Base-by-base conservation (phyloP, 2,113 vertebrate species). In the Australoheros scitulus region DNA sequence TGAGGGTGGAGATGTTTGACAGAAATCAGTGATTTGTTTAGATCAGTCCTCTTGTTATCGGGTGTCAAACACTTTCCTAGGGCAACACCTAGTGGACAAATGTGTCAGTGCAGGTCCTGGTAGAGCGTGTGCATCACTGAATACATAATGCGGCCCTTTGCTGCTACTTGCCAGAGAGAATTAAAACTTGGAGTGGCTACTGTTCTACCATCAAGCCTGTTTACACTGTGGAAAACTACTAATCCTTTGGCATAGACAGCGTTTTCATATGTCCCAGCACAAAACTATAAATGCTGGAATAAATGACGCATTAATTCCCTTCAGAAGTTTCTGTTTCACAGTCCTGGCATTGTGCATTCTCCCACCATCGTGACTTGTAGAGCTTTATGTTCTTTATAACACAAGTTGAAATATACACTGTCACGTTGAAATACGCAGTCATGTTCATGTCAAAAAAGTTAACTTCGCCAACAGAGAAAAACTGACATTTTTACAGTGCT, bases 1-100 rank as follows among this genome's bases (percentile, higher is more conserved):
- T 43, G 32, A 43, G 24, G 60, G 38, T 72, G 57, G n/a, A 70
- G 63, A 57, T 80, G 70, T 79, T 76, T 85, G 80, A 77, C 61
- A 47, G 29, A 58, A 55, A 72, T 77, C n/a, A 58, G 78, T 61
- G 74, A 34, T 83, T 52, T 76, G 43, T 58, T 63, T 7, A 22
- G 52, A 32, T 88, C 86, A 76, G 56, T 78, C 64, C 24, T 18
- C 29, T 61, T 6, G 0, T 57, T 32, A 61, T 24, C 15, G 61
- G 52, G 52, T 8, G 26, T 1, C 20, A 82, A 87, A 59, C 36
- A 38, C 89, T 89, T 63, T 83, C 26, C 76, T 76, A 88, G 85
- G 89, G 86, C 61, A 58, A 63, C 92, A 90, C 81, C 89, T 74
- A 77, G 86, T 90, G 93, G 81, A 18, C 34, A 41, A 56, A 82